Percentiles rank a stretch among this genome's conserved stretches.
phyloP scores from a whole-genome alignment of 2,797 vertebrate species.

The Euphonia xanthogaster region DNA sequence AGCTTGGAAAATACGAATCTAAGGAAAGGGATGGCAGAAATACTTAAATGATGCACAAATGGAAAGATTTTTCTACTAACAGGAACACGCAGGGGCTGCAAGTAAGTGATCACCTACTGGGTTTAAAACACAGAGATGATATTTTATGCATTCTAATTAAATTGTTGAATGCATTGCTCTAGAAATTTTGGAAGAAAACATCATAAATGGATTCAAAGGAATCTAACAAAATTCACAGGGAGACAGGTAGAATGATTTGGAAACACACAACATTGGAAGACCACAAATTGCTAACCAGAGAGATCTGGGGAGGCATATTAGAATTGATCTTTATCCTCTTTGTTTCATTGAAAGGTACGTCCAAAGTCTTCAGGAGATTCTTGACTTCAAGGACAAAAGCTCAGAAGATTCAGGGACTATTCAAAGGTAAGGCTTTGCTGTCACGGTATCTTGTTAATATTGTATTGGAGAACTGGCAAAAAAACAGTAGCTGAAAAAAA shows the following conservation, averaged over 20 bases:
- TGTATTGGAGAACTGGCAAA: background rate
- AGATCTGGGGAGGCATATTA: background rate
- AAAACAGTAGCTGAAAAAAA: background rate
- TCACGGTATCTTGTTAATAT: background rate
- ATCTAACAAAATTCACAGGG: background rate
- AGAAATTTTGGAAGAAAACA: background rate
- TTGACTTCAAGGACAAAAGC: slow-evolving; percentile 92
- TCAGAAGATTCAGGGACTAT: slow-evolving; percentile 83
- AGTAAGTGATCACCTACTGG: background rate
- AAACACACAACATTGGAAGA: background rate
- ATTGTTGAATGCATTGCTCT: background rate
- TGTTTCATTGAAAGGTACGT: slow-evolving; percentile 85
- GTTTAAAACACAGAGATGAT: background rate
- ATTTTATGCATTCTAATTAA: slow-evolving; percentile 9
- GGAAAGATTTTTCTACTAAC: slow-evolving; percentile 4
- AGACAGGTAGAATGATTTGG: background rate
- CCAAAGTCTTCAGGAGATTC: slow-evolving; percentile 94
- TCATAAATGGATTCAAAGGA: background rate
- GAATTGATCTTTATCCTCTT: background rate
- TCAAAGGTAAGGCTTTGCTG: slow-evolving; percentile 80
- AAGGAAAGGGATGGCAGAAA: slow-evolving; percentile 9
- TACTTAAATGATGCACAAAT: background rate
- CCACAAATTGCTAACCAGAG: background rate
- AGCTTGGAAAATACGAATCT: background rate
- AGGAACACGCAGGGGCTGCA: background rate